Evolutionary conservation across 2,797 vertebrate genomes (phyloP), one percentile per base, ranked within the genome.

Genomic region (Pseudomugil tenellus): DNA sequence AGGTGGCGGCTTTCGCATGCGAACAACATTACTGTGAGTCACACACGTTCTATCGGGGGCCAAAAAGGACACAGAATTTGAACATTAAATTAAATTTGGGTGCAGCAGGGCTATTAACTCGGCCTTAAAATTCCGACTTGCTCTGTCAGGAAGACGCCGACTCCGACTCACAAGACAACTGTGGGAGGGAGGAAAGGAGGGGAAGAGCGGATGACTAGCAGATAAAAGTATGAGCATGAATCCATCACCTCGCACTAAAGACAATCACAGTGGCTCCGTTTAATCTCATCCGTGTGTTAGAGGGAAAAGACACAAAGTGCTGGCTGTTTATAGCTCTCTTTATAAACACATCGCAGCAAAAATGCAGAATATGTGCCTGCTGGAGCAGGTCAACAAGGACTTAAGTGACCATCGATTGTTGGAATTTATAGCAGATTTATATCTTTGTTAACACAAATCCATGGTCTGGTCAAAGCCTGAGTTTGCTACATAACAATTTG

Each of bases 291-390:
- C 88, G 82, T 85, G 83, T 76, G 76, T 73, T 32, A 61, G 77
- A 75, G 53, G 12, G 5, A 63, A 49, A 43, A n/a, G 70, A 17
- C 67, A 53, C 60, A 70, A 75, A 79, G 84, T 8, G n/a, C 71
- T 10, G 65, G 52, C 58, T 66, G 77, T 90, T 89, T 83, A 85
- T 43, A 81, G 81, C 25, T 62, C 52, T 64, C 77, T 79, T 58
- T 87, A 82, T 91, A 92, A 92, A 92, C 89, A 92, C 77, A 76
- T 72, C 59, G 43, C 67, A 52, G 82, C 68, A 87, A 89, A 89
- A 87, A 92, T 89, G 80, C 78, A 54, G 74, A 89, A 54, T 79
- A 89, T 90, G 87, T 73, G 81, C 53, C 72, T 72, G 78, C 37
- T 67, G 76, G n/a, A 59, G 81, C 70, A 41, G 72, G 60, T 86